Percentiles rank a stretch among this genome's conserved stretches.
phyloP scores from a whole-genome alignment of 2,888 invertebrate species.

The Nemurella pictetii region DNA sequence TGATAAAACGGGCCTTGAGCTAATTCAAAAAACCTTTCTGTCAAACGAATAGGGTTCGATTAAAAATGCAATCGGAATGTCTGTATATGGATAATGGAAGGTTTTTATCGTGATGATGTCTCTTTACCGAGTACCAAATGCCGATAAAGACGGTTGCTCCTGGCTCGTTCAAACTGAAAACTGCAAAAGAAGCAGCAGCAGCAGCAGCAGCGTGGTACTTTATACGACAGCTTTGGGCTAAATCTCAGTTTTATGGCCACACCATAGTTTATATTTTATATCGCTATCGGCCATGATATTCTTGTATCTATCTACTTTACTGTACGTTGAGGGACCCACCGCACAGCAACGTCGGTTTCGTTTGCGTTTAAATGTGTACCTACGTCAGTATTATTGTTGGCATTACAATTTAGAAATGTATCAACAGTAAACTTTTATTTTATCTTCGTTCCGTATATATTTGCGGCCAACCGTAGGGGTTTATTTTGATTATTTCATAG shows the following conservation, averaged over 20 bases:
- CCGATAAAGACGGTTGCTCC: background rate
- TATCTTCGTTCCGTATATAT: background rate
- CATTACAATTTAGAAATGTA: background rate
- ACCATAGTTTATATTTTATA: conserved; percentile 7
- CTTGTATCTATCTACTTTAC: background rate
- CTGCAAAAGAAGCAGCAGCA: no score
- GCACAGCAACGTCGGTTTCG: background rate
- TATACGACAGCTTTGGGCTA: conserved; percentile 18
- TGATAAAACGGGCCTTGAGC: background rate
- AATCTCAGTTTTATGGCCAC: background rate
- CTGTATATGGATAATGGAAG: background rate
- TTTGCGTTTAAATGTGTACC: background rate
- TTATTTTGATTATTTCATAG: background rate
- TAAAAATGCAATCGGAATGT: background rate
- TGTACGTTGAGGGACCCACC: background rate
- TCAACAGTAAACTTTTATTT: background rate
- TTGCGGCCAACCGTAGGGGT: background rate
- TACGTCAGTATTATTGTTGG: background rate
- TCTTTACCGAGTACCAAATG: no score
- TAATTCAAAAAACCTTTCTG: background rate
- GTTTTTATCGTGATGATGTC: background rate
- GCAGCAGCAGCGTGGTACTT: background rate
- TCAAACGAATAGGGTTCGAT: background rate
- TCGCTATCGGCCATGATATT: conserved; percentile 10
- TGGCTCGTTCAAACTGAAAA: background rate